Conservation (phyloP, 2,888 invertebrate genomes). For the Hylaea fasciaria region DNA sequence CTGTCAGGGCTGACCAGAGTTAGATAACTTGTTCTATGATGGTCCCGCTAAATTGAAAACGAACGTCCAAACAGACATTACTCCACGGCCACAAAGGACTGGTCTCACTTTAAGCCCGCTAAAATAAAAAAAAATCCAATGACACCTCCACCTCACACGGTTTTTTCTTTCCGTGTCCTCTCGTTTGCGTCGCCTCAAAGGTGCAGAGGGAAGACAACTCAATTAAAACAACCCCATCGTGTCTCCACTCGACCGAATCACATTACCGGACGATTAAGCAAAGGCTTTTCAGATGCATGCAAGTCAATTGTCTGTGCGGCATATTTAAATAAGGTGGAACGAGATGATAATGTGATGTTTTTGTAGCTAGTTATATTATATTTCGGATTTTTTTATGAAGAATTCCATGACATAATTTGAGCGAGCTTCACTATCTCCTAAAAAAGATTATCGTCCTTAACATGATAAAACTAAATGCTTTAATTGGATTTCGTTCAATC, state of each 20-base stretch:
- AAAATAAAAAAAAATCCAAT: constrained; percentile 27
- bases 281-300: constrained; percentile 44
- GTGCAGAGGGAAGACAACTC: constrained; percentile 71
- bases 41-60: neutral
- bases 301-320: constrained; percentile 40
- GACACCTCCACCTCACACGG: constrained; percentile 43
- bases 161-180: constrained; percentile 37
- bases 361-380: constrained; percentile 1
- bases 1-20: too few species aligned
- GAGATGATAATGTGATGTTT: constrained; percentile 35
- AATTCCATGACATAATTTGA: too few species aligned
- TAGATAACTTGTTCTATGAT: too few species aligned
- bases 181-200: constrained; percentile 65
- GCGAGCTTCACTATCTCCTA: too few species aligned
- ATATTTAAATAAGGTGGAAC: constrained; percentile 43
- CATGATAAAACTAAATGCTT: too few species aligned
- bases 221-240: constrained; percentile 70
- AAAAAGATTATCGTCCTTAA: too few species aligned
- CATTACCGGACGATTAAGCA: constrained; percentile 68
- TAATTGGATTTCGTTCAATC: too few species aligned
- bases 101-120: constrained; percentile 17
- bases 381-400: too few species aligned
- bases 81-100: neutral
- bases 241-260: constrained; percentile 59
- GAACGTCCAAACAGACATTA: neutral